Evolutionary conservation across 2,797 vertebrate species (phyloP).

Genomic region (Sardinella longiceps): DNA sequence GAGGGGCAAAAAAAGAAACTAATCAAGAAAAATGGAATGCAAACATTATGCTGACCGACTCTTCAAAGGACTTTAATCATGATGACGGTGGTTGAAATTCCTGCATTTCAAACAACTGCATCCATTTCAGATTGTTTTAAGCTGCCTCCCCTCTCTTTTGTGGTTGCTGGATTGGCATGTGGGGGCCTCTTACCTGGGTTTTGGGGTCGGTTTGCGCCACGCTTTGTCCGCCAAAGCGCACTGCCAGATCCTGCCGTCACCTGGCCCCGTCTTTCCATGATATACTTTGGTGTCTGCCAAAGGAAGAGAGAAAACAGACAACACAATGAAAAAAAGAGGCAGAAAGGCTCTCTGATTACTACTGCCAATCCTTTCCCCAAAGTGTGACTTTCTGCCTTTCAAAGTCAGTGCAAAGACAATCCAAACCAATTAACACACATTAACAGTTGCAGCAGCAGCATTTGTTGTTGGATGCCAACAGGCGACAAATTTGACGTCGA

Average conservation of each 20-base stretch:
- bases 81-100: conserved; percentile 25
- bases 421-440: not conserved
- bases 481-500: not conserved
- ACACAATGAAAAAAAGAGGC: not conserved
- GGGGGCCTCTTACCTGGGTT: not conserved
- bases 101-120: conserved; percentile 28
- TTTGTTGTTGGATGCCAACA: conserved; percentile 9
- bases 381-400: not conserved
- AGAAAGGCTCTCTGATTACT: not conserved
- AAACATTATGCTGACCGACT: conserved; percentile 27
- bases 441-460: not conserved
- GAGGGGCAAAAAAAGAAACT: conserved; percentile 15
- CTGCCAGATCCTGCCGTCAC: not conserved
- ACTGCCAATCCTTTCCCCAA: not conserved
- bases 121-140: conserved; percentile 24
- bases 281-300: not conserved
- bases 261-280: not conserved
- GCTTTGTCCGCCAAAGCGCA: conserved; percentile 4
- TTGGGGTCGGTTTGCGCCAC: not conserved
- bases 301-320: not conserved
- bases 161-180: not conserved
- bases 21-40: conserved; percentile 28
- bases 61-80: conserved; percentile 22
- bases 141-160: not conserved
- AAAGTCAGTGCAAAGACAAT: not conserved